Percentiles rank a stretch among this genome's conserved stretches.
phyloP scores from a whole-genome alignment of 2,888 invertebrate species.

The Lacanobia wlatinum region DNA sequence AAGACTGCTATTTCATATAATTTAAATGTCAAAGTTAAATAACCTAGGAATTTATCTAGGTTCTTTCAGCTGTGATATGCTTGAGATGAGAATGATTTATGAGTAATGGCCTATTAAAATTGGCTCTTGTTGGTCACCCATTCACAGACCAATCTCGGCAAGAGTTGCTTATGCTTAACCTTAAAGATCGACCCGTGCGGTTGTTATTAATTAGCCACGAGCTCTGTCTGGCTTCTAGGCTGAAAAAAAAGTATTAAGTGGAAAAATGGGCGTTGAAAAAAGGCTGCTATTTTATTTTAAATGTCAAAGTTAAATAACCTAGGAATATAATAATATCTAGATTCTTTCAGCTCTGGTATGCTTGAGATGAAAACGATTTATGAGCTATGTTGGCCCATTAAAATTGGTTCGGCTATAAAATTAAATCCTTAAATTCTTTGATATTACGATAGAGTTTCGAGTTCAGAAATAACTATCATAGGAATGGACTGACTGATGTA shows the following conservation, averaged over 20 bases:
- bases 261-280: neutral
- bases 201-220: too few relatives aligned
- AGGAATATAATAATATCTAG: neutral
- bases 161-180: too few relatives aligned
- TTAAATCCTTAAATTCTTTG: constrained; percentile 1
- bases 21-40: constrained; percentile 47
- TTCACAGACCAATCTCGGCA: too few relatives aligned
- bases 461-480: neutral
- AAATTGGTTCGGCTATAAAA: neutral
- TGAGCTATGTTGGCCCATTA: constrained; percentile 18
- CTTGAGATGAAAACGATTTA: constrained; percentile 14
- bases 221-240: too few relatives aligned
- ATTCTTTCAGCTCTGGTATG: constrained; percentile 11
- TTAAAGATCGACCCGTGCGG: too few relatives aligned
- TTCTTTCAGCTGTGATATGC: constrained; percentile 8
- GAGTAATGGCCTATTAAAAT: constrained; percentile 21
- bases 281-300: neutral
- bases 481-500: neutral
- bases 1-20: neutral
- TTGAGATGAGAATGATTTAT: constrained; percentile 15
- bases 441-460: neutral
- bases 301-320: constrained; percentile 50
- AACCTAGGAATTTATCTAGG: constrained; percentile 11
- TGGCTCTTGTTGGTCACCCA: too few relatives aligned
- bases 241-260: too few relatives aligned